Evolutionary conservation across 2,888 invertebrate genomes (phyloP), one percentile per base, ranked within the genome.

Genomic region (Oegoconia quadripuncta): DNA sequence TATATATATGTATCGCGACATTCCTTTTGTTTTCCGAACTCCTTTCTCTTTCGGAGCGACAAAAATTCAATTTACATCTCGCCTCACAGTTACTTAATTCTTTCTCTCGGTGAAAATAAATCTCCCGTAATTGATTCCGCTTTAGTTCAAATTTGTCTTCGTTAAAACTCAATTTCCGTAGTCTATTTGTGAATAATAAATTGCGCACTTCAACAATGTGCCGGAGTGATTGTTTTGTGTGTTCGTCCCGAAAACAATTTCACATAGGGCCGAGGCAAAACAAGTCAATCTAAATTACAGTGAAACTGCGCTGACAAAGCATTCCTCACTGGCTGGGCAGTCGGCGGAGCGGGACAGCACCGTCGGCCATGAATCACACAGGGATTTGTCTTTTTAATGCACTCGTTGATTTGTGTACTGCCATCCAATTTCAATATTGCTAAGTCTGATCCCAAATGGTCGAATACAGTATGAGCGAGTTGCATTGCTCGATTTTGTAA

Each of bases 141-240:
- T 83, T 81, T 78, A 80, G 78, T 84, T 80, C 80, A 82, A 42
- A 83, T 84, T 82, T 83, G 82, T 83, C 83, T 83, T 84, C 81
- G 82, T 84, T 83, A 83, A 83, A 84, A 81, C 80, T 74, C 83
- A 80, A 84, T 84, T 81, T 81, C 77, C 75, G 66, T 71, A 78
- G 81, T 81, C 79, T 81, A 80, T 82, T 81, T 82, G 80, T 78
- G 78, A 81, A 81, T 82, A 81, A 83, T 81, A 83, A 83, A 83
- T 82, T 76, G 74, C 69, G 72, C 67, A 71, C 74, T 77, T 74
- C 70, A 71, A 63, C 70, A 64, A 65, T 75, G 72, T 35, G 15
- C 22, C 16, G 9, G 29, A 20, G 8, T 61, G 64, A 59, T 71
- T 75, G 70, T 71, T 74, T 67, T 69, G 64, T 55, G 58, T 67